Base-by-base conservation (phyloP, 2,797 vertebrate species). In the Siniperca scherzeri region DNA sequence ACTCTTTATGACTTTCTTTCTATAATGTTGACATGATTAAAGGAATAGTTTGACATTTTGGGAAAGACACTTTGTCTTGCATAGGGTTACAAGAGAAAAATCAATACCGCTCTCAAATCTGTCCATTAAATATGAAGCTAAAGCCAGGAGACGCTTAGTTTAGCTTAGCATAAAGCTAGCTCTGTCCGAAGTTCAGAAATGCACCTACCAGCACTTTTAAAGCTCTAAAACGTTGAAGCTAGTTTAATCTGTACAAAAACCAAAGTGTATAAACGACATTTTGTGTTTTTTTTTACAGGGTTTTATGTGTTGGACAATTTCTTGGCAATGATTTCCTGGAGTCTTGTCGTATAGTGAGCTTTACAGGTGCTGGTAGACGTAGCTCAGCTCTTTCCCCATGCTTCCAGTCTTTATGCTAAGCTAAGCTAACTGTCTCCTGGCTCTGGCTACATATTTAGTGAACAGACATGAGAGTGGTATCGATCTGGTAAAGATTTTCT, bases 291-390 rank as follows among this genome's bases (percentile, higher is more conserved):
- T 46, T 8, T 50, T 14, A 44, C 4, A 3, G 19, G 50, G 50
- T 22, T 27, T 62, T 14, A 62, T 65, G 4, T 62, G 7, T 4
- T 46, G 5, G 42, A 46, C 25, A 42, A 14, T 50, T 53, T 64
- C n/a, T 56, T 56, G 25, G 19, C 27, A 36, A 40, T 50, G 71
- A 67, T 46, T 75, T 76, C 19, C 12, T 67, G 14, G 25, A 53
- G 36, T 42, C 36, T n/a, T 50, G 44, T 38, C 2, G 4, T 69
- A n/a, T 17, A 3, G 16, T 55, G 25, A 65, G 19, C 25, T n/a
- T 36, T 11, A 46, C 9, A 52, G 14, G 10, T 27, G 44, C 46
- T 46, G 10, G 57, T 42, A 9, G 40, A 48, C 2, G 5, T 55
- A n/a, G 5, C 16, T 46, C 2, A 16, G n/a, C 0, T 30, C n/a